Percentiles rank a stretch among this genome's conserved stretches.
Conservation (phyloP, 2,113 vertebrate species). For the Bettongia penicillata region DNA sequence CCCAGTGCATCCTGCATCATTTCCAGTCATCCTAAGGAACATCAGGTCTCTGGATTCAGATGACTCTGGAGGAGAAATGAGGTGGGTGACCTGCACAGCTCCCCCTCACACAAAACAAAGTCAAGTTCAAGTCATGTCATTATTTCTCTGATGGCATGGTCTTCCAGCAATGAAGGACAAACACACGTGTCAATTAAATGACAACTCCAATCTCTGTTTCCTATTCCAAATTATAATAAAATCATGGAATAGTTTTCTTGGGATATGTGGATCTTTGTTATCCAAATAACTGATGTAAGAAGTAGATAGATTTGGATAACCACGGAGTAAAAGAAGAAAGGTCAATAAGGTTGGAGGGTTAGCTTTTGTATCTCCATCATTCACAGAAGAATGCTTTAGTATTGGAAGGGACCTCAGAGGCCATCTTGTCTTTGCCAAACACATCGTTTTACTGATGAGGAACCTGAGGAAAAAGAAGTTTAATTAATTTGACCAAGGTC, state of each 20-base stretch:
- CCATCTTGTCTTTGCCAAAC: not conserved
- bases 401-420: not conserved
- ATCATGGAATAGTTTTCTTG: not conserved
- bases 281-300: not conserved
- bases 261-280: not conserved
- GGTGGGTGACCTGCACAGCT: too few relatives aligned
- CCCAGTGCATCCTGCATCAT: too few relatives aligned
- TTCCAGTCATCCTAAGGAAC: too few relatives aligned
- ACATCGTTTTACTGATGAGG: not conserved
- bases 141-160: too few relatives aligned
- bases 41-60: too few relatives aligned
- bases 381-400: not conserved
- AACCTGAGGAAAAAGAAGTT: not conserved
- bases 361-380: not conserved
- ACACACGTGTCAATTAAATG: not conserved
- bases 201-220: not conserved
- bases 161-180: too few relatives aligned
- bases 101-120: too few relatives aligned
- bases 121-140: too few relatives aligned
- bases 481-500: not conserved
- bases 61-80: too few relatives aligned
- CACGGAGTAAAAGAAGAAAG: slow-evolving; percentile 26
- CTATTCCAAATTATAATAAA: not conserved
- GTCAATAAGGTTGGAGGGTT: not conserved
- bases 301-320: not conserved